Conservation (phyloP, 2,797 vertebrate species). For the Hapalemur alaotrensis region DNA sequence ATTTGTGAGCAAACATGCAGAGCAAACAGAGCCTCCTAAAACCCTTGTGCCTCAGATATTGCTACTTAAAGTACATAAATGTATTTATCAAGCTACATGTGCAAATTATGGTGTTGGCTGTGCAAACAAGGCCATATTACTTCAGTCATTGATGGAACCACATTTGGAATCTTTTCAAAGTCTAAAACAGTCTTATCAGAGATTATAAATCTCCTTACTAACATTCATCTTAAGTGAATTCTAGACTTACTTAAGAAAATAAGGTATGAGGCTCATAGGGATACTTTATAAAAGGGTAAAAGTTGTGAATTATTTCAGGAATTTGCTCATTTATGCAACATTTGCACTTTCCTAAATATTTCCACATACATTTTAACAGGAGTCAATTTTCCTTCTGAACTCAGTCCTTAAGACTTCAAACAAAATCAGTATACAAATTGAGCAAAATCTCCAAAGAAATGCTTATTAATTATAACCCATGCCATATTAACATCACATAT, state of each 20-base stretch:
- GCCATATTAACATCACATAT: conserved; percentile 71
- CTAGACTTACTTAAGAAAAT: conserved; percentile 25
- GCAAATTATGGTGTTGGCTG: conserved; percentile 11
- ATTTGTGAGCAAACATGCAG: conserved; percentile 24
- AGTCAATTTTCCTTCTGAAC: conserved; percentile 68
- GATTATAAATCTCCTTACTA: conserved; percentile 23
- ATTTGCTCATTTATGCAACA: conserved; percentile 74
- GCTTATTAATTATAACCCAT: conserved; percentile 74
- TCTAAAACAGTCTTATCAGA: conserved; percentile 41
- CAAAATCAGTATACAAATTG: conserved; percentile 69
- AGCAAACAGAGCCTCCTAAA: conserved; percentile 40
- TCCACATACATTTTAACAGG: conserved; percentile 55
- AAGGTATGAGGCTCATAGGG: conserved; percentile 23
- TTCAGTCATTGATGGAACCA: conserved; percentile 8
- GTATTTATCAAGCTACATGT: neutral
- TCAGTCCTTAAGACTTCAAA: conserved; percentile 66
- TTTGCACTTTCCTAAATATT: conserved; percentile 66
- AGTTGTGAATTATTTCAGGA: conserved; percentile 70
- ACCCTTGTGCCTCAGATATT: neutral
- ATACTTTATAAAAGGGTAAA: conserved; percentile 62
- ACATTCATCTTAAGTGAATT: conserved; percentile 63
- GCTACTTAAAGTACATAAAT: neutral
- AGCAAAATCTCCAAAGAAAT: conserved; percentile 70
- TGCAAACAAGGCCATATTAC: conserved; percentile 32
- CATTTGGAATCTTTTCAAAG: conserved; percentile 62